Percentiles rank a stretch among this genome's conserved stretches.
These are phyloP conservation scores for Elephantulus edwardii DNA, from an alignment of 2,113 vertebrate genomes.

Conservation along the genomic window DNA sequence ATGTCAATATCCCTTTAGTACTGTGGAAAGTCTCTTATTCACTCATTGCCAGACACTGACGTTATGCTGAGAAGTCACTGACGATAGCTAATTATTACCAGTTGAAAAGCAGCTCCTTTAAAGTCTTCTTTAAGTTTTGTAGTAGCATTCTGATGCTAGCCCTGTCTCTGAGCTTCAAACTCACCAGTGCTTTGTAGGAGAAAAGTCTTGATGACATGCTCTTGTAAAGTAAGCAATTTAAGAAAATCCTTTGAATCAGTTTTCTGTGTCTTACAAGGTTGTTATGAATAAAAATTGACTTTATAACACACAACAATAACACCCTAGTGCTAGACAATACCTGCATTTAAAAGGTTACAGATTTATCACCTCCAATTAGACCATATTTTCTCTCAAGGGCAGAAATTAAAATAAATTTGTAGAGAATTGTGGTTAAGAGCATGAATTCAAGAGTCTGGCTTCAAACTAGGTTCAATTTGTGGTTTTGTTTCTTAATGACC, in stretches of 20 bases:
- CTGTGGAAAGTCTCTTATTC: not conserved
- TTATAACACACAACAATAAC: too few species aligned
- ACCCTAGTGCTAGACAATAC: too few species aligned
- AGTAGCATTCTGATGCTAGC: not conserved
- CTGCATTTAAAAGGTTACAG: not conserved
- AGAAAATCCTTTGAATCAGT: too few species aligned
- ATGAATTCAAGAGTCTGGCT: not conserved
- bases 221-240: too few species aligned
- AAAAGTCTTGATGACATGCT: too few species aligned
- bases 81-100: not conserved
- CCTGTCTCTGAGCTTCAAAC: too few species aligned
- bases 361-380: not conserved
- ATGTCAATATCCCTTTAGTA: slow-evolving; percentile 13
- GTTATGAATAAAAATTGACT: too few species aligned
- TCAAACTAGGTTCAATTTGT: not conserved
- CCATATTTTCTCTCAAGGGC: too few species aligned
- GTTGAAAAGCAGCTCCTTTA: not conserved
- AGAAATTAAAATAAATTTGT: not conserved
- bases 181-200: too few species aligned
- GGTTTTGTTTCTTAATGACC: not conserved
- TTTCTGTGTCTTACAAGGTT: too few species aligned
- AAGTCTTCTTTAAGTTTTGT: not conserved
- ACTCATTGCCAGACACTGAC: not conserved
- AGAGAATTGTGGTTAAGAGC: not conserved
- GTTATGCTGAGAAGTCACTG: too few species aligned